phyloP scores from a whole-genome alignment of 2,888 invertebrate species.

The Himalopsyche tibetana region DNA sequence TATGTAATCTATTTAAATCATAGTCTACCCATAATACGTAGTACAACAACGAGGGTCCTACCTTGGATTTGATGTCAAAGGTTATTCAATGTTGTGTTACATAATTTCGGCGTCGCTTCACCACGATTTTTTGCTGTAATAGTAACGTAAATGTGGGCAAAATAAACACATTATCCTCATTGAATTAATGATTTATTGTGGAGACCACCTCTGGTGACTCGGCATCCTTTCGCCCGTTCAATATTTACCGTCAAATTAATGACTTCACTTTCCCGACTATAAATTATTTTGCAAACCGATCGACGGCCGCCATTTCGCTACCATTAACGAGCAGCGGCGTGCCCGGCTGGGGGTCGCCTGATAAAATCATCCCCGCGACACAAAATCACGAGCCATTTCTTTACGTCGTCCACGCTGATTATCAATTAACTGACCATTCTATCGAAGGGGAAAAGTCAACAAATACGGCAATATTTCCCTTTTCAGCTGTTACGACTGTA shows the following conservation, averaged over 20 bases:
- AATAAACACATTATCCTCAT: slow-evolving; percentile 46
- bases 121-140: too few species aligned
- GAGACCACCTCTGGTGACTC: slow-evolving; percentile 59
- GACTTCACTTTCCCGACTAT: slow-evolving; percentile 36
- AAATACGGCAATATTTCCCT: not conserved
- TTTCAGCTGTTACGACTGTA: too few species aligned
- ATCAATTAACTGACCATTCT: not conserved
- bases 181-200: slow-evolving; percentile 58
- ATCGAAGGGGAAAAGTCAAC: not conserved
- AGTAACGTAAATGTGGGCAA: not conserved
- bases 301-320: slow-evolving; percentile 38
- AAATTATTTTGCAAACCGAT: slow-evolving; percentile 31
- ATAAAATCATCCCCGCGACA: too few species aligned
- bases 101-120: too few species aligned
- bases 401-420: too few species aligned
- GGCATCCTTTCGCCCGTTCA: slow-evolving; percentile 39
- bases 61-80: too few species aligned
- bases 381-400: too few species aligned
- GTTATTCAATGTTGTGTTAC: too few species aligned
- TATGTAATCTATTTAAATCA: too few species aligned
- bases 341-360: not conserved
- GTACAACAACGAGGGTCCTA: too few species aligned
- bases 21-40: too few species aligned
- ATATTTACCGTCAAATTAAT: slow-evolving; percentile 50
- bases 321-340: slow-evolving; percentile 29